phyloP scores from a whole-genome alignment of 2,888 invertebrate species.

The Heliconius ethilla region DNA sequence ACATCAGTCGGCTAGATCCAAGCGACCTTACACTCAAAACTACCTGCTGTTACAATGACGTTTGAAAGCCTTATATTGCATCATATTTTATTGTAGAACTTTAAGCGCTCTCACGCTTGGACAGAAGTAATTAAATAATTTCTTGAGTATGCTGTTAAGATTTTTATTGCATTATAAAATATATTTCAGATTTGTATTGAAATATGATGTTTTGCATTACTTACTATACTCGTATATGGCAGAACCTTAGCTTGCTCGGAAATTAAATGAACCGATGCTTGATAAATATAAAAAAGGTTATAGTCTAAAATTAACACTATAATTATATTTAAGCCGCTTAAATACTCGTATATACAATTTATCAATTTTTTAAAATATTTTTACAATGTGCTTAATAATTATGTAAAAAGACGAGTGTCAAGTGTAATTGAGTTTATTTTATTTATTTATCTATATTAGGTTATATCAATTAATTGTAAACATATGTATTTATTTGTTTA shows the following conservation, averaged over 20 bases:
- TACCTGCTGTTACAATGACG: conserved; percentile 30
- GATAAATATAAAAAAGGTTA: conserved; percentile 45
- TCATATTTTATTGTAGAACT: conserved; percentile 20
- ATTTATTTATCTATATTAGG: conserved; percentile 58
- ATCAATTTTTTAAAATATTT: conserved; percentile 11
- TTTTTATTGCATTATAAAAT: not conserved
- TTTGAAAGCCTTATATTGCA: conserved; percentile 34
- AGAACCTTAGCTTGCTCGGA: conserved; percentile 37
- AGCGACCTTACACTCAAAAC: conserved; percentile 42
- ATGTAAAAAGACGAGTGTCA: conserved; percentile 39
- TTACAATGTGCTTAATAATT: conserved; percentile 31
- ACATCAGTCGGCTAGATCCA: conserved; percentile 35
- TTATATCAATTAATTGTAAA: conserved; percentile 49
- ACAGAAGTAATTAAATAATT: conserved; percentile 1
- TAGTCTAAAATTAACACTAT: conserved; percentile 37
- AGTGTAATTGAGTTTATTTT: conserved; percentile 51
- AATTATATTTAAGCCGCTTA: conserved; percentile 26
- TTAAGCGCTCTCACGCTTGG: not conserved
- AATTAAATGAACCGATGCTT: conserved; percentile 50
- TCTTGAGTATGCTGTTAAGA: not conserved
- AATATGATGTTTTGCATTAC: conserved; percentile 5
- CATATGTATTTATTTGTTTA: conserved; percentile 29
- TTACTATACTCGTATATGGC: conserved; percentile 38
- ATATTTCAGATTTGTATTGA: not conserved
- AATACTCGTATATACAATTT: not conserved